Evolutionary conservation across 2,888 invertebrate genomes (phyloP), one percentile per base, ranked within the genome.

Genomic region (Dynastes grantii): DNA sequence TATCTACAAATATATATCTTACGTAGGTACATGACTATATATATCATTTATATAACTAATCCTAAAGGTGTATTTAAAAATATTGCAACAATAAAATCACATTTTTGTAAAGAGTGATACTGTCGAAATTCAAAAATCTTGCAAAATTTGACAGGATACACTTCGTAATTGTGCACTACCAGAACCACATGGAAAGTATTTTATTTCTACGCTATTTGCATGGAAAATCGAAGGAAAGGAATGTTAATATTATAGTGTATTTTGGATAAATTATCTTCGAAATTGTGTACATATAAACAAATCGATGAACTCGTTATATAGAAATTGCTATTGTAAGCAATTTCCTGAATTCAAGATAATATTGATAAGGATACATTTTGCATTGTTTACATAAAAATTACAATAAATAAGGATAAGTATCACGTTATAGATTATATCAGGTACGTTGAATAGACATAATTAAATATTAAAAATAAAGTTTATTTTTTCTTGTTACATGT

Each of bases 81-180:
- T 87, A 87, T 87, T 87, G 86, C 86, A 87, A 85, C 86, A 85
- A 84, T 85, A 81, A 82, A 86, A 87, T 87, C 86, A 87, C 86
- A 86, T 85, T 53, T 78, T 51, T 29, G 27, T 61, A 55, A 75
- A 45, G 8, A 45, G 73, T 61, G 61, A 11, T 55, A 37, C 55
- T 55, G 71, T 68, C 29, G 27, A 45, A 51, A 16, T 71, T 58
- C 13, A n/a, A 13, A 16, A 40, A 32, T 32, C 27, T 27, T 16
- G 6, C n/a, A 37, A 40, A 22, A 40, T 73, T 32, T n/a, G 32
- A 61, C 58, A 40, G 49, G 11, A 32, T 8, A 22, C 73, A 1
- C 58, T 61, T 45, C 61, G n/a, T 49, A 45, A n/a, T 61, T 58
- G 73, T 61, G 13, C 37, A 40, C 53, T 22, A 8, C 40, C 40